phyloP scores from a whole-genome alignment of 2,888 invertebrate genomes.

The Drosophila engyochracea region DNA sequence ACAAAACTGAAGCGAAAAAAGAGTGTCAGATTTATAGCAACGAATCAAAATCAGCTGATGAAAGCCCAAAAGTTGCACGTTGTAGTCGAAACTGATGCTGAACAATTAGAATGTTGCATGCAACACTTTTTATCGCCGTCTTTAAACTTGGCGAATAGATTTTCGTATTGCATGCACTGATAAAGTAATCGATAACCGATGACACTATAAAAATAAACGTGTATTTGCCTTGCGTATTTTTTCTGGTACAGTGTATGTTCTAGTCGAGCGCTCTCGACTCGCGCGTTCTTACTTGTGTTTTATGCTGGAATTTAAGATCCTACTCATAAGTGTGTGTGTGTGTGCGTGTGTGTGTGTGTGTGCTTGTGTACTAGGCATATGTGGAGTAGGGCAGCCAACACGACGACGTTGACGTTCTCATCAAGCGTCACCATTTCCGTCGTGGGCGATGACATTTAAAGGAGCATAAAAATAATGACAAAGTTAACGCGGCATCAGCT shows the following conservation, averaged over 20 bases:
- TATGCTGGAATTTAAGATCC: slow-evolving; percentile 53
- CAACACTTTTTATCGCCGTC: slow-evolving; percentile 10
- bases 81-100: not conserved
- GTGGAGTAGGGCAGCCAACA: slow-evolving; percentile 63
- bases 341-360: slow-evolving; percentile 12
- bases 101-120: slow-evolving; percentile 43
- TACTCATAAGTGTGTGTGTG: slow-evolving; percentile 2
- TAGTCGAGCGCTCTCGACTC: not conserved
- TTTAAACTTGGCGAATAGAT: not conserved
- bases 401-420: slow-evolving; percentile 53
- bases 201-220: not conserved
- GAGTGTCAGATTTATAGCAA: not conserved
- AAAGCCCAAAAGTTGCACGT: not conserved
- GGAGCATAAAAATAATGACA: slow-evolving; percentile 66
- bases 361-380: slow-evolving; percentile 33
- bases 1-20: not conserved
- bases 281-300: not conserved
- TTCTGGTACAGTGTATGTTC: not conserved
- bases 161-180: not conserved
- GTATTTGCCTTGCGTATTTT: not conserved
- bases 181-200: not conserved
- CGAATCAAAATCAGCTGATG: not conserved
- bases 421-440: slow-evolving; percentile 45
- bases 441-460: slow-evolving; percentile 61
- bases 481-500: slow-evolving; percentile 53